Base-by-base conservation (phyloP, 2,888 invertebrate genomes). In the Caenorhabditis sulstoni region DNA sequence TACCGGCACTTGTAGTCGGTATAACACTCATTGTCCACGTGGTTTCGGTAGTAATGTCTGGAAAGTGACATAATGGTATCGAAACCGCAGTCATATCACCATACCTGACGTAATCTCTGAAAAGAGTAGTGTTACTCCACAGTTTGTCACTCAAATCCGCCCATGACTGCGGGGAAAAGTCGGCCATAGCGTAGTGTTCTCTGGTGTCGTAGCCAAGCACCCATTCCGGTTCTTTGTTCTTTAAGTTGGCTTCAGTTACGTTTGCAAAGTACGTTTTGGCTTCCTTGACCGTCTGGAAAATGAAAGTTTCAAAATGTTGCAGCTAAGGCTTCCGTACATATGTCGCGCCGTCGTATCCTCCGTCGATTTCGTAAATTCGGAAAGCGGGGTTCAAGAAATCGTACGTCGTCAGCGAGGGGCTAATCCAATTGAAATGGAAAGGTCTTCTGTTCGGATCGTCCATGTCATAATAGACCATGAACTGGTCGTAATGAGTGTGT, bases 401-500 rank as follows among this genome's bases (percentile, higher is more conserved):
- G 86, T 93, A 95, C 0, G 94, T 92, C 0, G 95, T 95, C 16
- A 95, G 91, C 85, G 95, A 94, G 23, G 95, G 96, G 0, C 94
- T 94, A 75, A 95, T 94, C 84, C 85, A 87, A 57, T 83, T 85
- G 81, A 85, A 85, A 62, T 86, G 84, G 65, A 86, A 85, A 9
- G 86, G 85, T 35, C 86, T 77, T 1, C 82, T 78, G 37, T 75
- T 81, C 22, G 81, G 79, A 65, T 85, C 80, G 8, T 81, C 83
- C 65, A 81, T 75, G 57, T 86, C 86, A 70, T 86, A 87, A 61
- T 83, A 86, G 5, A 85, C 85, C 81, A 84, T 82, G 64, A 96
- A 96, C 91, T 96, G 96, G 91, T 97, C 96, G 89, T 93, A 95
- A 92, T 97, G 96, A 2, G 96, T 96, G 90, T 96, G 96, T 0